Evolutionary conservation across 2,888 invertebrate genomes (phyloP).

Genomic region (Sinohyriopsis cumingii): DNA sequence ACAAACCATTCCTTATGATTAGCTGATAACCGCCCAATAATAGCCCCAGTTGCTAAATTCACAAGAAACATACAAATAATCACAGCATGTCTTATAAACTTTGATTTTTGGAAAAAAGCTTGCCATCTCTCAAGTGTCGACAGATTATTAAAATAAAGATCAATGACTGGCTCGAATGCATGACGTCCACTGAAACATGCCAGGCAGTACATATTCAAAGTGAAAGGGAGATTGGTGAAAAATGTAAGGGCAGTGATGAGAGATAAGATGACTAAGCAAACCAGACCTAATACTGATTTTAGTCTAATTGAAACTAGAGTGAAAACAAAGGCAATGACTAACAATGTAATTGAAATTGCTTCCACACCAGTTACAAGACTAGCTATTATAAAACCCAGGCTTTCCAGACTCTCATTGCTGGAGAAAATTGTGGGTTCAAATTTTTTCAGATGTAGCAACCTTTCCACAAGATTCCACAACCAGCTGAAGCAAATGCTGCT

Average conservation of each 20-base stretch:
- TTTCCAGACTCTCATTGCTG: constrained; percentile 56
- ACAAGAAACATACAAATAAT: constrained; percentile 51
- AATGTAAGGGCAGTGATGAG: constrained; percentile 45
- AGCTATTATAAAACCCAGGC: constrained; percentile 63
- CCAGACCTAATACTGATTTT: constrained; percentile 61
- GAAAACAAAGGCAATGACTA: constrained; percentile 57
- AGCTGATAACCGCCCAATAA: constrained; percentile 57
- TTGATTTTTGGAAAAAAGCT: constrained; percentile 51
- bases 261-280: constrained; percentile 49
- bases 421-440: constrained; percentile 46
- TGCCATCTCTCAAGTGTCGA: constrained; percentile 68
- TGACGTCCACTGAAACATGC: constrained; percentile 63
- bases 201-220: constrained; percentile 62
- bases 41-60: constrained; percentile 49
- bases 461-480: constrained; percentile 58
- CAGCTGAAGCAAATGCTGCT: constrained; percentile 55
- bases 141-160: constrained; percentile 63
- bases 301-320: constrained; percentile 63
- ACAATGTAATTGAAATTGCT: constrained; percentile 50
- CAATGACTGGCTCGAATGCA: constrained; percentile 59
- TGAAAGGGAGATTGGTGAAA: constrained; percentile 53
- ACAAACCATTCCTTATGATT: constrained; percentile 72
- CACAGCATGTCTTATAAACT: constrained; percentile 46
- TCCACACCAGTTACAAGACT: constrained; percentile 56
- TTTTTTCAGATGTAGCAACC: constrained; percentile 46